phyloP scores from a whole-genome alignment of 2,797 vertebrate genomes.

The Petrocephalus sullivani region DNA sequence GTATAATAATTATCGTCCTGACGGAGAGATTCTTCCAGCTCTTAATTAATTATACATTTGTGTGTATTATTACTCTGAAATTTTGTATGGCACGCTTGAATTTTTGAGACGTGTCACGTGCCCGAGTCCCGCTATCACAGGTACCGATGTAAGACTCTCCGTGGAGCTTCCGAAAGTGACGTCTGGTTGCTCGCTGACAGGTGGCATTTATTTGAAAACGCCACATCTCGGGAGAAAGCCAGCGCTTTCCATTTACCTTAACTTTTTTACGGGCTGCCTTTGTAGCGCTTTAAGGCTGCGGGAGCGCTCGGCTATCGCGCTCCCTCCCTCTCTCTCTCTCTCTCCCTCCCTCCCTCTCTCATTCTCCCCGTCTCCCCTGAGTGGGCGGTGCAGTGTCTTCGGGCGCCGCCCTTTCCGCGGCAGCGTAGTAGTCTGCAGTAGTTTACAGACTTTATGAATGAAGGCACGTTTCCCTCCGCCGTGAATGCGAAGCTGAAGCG shows the following conservation, averaged over 20 bases:
- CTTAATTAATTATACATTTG: not conserved
- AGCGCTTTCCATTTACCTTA: not conserved
- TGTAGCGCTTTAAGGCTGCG: not conserved
- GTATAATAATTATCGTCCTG: not conserved
- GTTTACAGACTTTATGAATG: conserved; percentile 64
- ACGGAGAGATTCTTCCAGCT: not conserved
- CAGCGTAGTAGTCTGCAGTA: conserved; percentile 55
- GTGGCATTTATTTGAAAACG: not conserved
- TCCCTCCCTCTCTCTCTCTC: conserved; percentile 12
- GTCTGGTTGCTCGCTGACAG: not conserved
- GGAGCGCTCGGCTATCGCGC: conserved; percentile 9
- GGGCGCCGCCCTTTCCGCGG: conserved; percentile 48
- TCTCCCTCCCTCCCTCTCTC: not conserved
- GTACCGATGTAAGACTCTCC: not conserved
- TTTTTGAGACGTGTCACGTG: not conserved
- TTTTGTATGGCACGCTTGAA: not conserved
- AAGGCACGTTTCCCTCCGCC: conserved; percentile 44
- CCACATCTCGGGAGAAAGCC: not conserved
- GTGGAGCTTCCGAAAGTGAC: not conserved
- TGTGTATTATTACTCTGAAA: not conserved
- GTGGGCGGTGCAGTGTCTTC: conserved; percentile 38
- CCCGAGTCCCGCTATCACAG: not conserved
- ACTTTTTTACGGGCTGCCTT: not conserved
- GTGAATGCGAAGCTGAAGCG: not conserved
- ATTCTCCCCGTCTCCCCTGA: conserved; percentile 2